Conservation (phyloP, 2,113 vertebrate genomes). For the Mobula birostris region DNA sequence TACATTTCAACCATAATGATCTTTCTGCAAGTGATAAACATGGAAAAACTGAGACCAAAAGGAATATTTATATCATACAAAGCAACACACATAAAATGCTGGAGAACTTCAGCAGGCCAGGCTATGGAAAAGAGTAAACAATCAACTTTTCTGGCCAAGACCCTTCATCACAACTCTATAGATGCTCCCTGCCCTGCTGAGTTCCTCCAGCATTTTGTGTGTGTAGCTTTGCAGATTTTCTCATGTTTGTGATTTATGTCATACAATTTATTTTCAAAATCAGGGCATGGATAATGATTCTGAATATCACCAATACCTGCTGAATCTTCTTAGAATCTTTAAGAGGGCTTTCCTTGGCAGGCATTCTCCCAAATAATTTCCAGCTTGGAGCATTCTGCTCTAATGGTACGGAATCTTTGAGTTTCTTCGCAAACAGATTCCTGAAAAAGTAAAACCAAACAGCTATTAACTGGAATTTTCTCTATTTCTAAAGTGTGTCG, state of each 20-base stretch:
- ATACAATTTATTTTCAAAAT: not conserved
- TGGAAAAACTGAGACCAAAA: not conserved
- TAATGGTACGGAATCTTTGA: constrained; percentile 60
- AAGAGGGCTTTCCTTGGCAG: constrained; percentile 59
- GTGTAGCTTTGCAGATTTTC: too few relatives aligned
- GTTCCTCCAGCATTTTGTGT: too few relatives aligned
- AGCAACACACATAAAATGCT: too few relatives aligned
- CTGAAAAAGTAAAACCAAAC: constrained; percentile 51
- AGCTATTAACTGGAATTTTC: not conserved
- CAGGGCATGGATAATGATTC: not conserved
- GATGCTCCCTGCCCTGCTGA: too few relatives aligned
- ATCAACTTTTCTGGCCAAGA: too few relatives aligned
- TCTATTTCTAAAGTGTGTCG: not conserved
- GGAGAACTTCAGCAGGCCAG: too few relatives aligned
- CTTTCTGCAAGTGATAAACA: not conserved
- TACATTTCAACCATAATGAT: not conserved
- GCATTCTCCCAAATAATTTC: constrained; percentile 82
- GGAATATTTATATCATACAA: too few relatives aligned
- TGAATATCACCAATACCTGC: constrained; percentile 61
- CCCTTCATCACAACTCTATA: too few relatives aligned
- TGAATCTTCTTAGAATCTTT: constrained; percentile 67
- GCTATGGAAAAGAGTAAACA: too few relatives aligned
- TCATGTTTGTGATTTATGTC: too few relatives aligned
- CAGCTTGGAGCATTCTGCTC: constrained; percentile 71
- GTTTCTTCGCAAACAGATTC: constrained; percentile 77